phyloP scores from a whole-genome alignment of 2,113 vertebrate species.

The Anolis carolinensis region DNA sequence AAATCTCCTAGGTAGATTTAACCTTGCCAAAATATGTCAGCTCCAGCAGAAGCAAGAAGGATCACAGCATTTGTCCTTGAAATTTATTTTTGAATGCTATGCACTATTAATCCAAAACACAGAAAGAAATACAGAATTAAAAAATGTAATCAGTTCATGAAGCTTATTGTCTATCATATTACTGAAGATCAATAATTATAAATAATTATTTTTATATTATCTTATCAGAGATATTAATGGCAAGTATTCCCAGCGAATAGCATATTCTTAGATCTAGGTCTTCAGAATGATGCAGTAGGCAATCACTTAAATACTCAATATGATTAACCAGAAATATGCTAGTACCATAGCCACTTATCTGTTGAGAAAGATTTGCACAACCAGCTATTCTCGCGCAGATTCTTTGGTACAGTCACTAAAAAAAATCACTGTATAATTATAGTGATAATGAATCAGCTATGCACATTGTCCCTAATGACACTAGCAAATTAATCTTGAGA shows the following conservation, averaged over 20 bases:
- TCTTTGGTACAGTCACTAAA: background rate
- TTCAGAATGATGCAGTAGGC: too few relatives aligned
- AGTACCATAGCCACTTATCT: background rate
- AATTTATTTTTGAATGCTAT: too few relatives aligned
- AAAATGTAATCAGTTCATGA: too few relatives aligned
- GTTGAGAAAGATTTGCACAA: background rate
- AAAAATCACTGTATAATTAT: background rate
- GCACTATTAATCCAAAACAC: too few relatives aligned
- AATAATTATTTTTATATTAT: too few relatives aligned
- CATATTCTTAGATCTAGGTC: background rate
- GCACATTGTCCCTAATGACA: background rate
- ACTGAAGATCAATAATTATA: too few relatives aligned
- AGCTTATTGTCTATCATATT: too few relatives aligned
- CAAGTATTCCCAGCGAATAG: background rate
- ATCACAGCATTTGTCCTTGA: too few relatives aligned
- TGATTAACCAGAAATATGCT: background rate
- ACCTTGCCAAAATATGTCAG: background rate
- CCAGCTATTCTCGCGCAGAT: background rate
- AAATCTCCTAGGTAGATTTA: background rate
- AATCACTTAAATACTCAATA: background rate
- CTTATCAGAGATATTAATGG: background rate
- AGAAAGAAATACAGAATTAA: too few relatives aligned
- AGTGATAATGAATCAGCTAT: background rate
- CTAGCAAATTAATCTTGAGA: background rate
- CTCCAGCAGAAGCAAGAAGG: too few relatives aligned